Evolutionary conservation across 1,140 invertebrate species (phyloP).

Genomic region (Dendroctonus ponderosae): DNA sequence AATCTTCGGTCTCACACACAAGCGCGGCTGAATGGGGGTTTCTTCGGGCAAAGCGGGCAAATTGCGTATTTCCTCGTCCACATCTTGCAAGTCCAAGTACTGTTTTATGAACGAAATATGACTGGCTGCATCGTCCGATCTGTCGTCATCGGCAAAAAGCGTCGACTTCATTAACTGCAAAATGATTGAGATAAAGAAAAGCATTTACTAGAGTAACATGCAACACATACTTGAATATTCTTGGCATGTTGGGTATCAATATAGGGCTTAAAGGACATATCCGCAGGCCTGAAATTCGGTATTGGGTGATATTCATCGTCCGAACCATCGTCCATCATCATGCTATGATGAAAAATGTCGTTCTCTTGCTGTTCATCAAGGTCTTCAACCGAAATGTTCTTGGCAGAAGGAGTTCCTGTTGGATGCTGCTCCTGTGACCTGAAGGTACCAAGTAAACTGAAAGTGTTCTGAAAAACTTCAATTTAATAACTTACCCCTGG

Average conservation of each 20-base stretch:
- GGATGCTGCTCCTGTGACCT: conserved; percentile 1
- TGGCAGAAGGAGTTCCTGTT: conserved; percentile 14
- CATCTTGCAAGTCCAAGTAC: conserved; percentile 35
- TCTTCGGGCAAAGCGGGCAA: conserved; percentile 29
- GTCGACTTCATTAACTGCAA: conserved; percentile 36
- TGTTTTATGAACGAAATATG: conserved; percentile 34
- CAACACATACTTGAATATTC: conserved; percentile 33
- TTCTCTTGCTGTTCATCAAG: conserved; percentile 32
- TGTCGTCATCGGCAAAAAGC: conserved; percentile 37
- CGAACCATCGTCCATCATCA: conserved; percentile 35
- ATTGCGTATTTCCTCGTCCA: conserved; percentile 29
- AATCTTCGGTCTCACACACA: conserved; percentile 35
- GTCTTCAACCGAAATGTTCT: conserved; percentile 30
- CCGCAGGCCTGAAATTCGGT: conserved; percentile 18
- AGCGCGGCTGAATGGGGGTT: neutral
- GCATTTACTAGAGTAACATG: neutral
- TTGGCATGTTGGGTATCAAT: conserved; percentile 12
- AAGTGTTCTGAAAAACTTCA: neutral
- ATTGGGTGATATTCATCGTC: conserved; percentile 34
- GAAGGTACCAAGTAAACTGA: neutral
- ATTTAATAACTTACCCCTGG: conserved; percentile 7
- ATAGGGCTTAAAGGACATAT: conserved; percentile 27
- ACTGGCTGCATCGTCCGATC: conserved; percentile 34
- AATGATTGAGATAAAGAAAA: conserved; percentile 1
- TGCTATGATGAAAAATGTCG: conserved; percentile 36